Evolutionary conservation across 2,113 vertebrate species (phyloP), one percentile per base, ranked within the genome.

Genomic region (Bubo blakistoni): DNA sequence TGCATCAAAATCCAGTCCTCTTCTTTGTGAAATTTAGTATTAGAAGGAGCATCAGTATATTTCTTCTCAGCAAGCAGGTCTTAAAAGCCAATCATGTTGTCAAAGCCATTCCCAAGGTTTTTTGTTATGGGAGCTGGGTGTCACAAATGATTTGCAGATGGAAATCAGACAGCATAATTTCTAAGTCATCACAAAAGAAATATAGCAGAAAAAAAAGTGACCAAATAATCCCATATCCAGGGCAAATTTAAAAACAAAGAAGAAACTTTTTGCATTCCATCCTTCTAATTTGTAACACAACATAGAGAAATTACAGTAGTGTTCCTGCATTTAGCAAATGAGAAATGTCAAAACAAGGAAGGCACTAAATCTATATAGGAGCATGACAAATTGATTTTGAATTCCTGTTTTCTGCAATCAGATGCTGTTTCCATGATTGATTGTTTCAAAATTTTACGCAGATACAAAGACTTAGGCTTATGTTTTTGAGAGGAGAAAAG

Each of bases 341-440:
- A 94, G 54, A 96, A 96, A 88, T 84, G 88, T 80, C 81, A 97
- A 95, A 94, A 91, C 20, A 88, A 89, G 69, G 58, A 94, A 92
- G 69, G 71, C 88, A 93, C 29, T 72, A 96, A 96, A 97, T 96
- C 78, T 58, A 73, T 96, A 88, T 13, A 88, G 27, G 13, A 96
- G 11, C n/a, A 95, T 82, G 81, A 95, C 20, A 95, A 93, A 97
- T 91, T 13, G 21, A 94, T 96, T 95, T 94, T 86, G 73, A 96
- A 97, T 95, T 94, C 29, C 80, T 69, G 27, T 94, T 95, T 97
- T 97, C 85, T 92, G 40, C 92, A 94, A 92, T 95, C 73, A 89
- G 82, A 69, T 95, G 38, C 25, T 94, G 47, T 88, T 95, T 92
- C 55, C 4, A 0, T 91, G 82, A 96, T 72, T 82, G 92, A 94